Conservation (phyloP, 2,888 invertebrate genomes). For the Bimastos eiseni region DNA sequence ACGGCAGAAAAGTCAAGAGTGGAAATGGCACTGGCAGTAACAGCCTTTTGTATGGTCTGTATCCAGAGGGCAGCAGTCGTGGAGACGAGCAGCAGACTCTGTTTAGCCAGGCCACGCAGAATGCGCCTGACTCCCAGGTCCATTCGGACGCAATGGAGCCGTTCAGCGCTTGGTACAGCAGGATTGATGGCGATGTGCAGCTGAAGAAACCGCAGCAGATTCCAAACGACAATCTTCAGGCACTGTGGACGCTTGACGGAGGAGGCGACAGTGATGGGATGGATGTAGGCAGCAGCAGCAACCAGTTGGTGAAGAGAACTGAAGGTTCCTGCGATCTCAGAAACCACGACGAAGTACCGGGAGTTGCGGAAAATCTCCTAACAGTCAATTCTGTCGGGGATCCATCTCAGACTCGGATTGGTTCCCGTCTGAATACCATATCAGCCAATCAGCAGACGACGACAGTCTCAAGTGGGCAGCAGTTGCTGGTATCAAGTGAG, state of each 20-base stretch:
- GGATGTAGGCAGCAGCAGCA: not conserved
- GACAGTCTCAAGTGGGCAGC: not conserved
- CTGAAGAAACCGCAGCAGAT: not conserved
- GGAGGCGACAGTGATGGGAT: not conserved
- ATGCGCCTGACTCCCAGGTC: not conserved
- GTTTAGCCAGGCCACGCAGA: not conserved
- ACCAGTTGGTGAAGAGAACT: conserved; percentile 21
- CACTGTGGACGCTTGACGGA: not conserved
- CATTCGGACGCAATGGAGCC: not conserved
- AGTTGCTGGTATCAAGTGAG: not conserved
- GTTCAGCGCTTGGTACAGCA: not conserved
- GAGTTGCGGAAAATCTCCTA: not conserved
- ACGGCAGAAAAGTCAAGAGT: not conserved
- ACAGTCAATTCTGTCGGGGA: not conserved
- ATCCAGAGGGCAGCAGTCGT: not conserved
- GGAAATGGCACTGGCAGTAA: not conserved
- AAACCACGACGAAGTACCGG: not conserved
- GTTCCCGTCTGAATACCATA: not conserved
- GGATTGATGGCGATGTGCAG: not conserved
- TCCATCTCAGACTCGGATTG: not conserved
- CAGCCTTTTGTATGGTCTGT: not conserved
- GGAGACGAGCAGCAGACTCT: not conserved
- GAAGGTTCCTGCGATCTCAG: not conserved
- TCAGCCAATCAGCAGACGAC: not conserved
- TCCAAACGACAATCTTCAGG: not conserved